These are phyloP conservation scores for Netelia inedita DNA, from an alignment of 2,888 invertebrate species.

Conservation along the genomic window DNA sequence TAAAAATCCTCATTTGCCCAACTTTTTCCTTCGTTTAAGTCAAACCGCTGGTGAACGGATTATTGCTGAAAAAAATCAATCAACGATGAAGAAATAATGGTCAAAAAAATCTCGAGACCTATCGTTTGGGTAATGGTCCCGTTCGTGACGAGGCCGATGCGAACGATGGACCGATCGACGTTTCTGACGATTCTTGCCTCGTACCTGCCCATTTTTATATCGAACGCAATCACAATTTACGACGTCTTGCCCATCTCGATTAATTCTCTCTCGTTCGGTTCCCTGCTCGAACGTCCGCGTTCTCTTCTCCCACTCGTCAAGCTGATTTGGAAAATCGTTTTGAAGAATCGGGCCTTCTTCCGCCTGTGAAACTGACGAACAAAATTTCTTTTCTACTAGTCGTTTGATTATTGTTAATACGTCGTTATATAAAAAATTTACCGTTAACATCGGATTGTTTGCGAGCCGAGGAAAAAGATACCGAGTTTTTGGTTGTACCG, in stretches of 20 bases:
- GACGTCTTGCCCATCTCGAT: slow-evolving; percentile 19
- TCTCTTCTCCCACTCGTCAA: slow-evolving; percentile 64
- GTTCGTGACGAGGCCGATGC: slow-evolving; percentile 28
- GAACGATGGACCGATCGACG: slow-evolving; percentile 12
- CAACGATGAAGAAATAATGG: not conserved
- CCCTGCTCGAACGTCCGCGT: slow-evolving; percentile 37
- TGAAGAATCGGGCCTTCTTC: slow-evolving; percentile 42
- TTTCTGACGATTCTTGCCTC: slow-evolving; percentile 27
- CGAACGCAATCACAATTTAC: slow-evolving; percentile 48
- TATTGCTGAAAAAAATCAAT: too few species aligned
- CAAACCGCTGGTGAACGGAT: too few species aligned
- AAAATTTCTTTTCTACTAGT: not conserved
- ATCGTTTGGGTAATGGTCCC: slow-evolving; percentile 1
- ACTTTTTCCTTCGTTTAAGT: too few species aligned
- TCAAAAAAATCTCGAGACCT: slow-evolving; percentile 20
- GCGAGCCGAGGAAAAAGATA: slow-evolving; percentile 22
- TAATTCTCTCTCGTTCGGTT: not conserved
- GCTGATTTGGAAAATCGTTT: slow-evolving; percentile 59
- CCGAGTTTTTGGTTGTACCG: slow-evolving; percentile 28
- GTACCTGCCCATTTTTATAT: slow-evolving; percentile 19
- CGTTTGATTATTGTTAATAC: not conserved
- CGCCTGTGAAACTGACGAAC: slow-evolving; percentile 43
- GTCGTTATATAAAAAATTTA: slow-evolving; percentile 12
- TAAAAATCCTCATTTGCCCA: too few species aligned
- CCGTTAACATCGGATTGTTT: slow-evolving; percentile 7